Evolutionary conservation across 2,888 invertebrate species (phyloP).

Genomic region (Caenorhabditis sp.): DNA sequence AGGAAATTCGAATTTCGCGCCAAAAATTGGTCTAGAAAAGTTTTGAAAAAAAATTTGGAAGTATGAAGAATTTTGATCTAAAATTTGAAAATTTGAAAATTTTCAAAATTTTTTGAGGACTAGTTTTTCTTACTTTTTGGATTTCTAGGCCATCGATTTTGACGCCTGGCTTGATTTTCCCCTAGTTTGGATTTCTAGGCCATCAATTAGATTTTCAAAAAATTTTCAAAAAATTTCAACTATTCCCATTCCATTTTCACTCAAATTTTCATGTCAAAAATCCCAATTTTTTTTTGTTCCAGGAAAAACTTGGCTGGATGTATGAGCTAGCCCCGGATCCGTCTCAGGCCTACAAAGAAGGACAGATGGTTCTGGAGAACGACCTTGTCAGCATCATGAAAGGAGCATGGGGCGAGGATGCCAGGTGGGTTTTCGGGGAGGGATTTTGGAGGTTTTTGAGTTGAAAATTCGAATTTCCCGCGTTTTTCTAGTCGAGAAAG

Average conservation of each 20-base stretch:
- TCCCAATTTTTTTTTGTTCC: neutral
- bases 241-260: neutral
- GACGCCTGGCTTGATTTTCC: too few relatives aligned
- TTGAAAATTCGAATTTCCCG: too few relatives aligned
- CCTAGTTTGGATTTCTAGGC: too few relatives aligned
- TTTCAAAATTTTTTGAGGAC: too few relatives aligned
- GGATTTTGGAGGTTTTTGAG: neutral
- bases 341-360: slow-evolving; percentile 89
- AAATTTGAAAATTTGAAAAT: too few relatives aligned
- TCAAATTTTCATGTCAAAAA: neutral
- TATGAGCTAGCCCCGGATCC: slow-evolving; percentile 99
- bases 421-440: neutral
- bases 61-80: too few relatives aligned
- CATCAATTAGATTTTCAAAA: too few relatives aligned
- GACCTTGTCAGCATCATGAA: neutral
- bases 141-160: too few relatives aligned
- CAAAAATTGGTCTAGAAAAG: neutral
- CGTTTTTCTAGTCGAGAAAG: too few relatives aligned
- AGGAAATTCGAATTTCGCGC: neutral
- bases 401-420: slow-evolving; percentile 2
- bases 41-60: neutral
- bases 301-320: slow-evolving; percentile 87
- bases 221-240: too few relatives aligned
- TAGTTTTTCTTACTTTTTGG: too few relatives aligned
- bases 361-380: slow-evolving; percentile 59